A percentile compares a stretch with the other conserved stretches of the same genome.
These are phyloP conservation scores for Melipona beecheii DNA, from an alignment of 2,888 invertebrate species.

Conservation along the genomic window DNA sequence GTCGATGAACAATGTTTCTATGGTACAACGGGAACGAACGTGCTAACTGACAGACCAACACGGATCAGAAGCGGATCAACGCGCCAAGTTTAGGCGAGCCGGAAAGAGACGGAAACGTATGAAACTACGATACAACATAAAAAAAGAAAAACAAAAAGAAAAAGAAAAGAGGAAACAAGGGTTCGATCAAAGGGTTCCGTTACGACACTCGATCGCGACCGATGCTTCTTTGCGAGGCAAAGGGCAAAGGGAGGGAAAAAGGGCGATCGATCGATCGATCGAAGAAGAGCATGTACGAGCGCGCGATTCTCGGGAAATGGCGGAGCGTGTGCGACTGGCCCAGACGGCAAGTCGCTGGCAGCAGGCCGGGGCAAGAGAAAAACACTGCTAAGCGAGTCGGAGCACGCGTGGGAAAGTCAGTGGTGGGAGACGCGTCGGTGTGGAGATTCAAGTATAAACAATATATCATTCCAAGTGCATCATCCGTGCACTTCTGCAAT, in stretches of 20 bases:
- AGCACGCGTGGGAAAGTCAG: constrained; percentile 78
- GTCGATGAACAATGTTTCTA: constrained; percentile 16
- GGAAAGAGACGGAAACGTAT: constrained; percentile 37
- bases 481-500: constrained; percentile 17
- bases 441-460: constrained; percentile 47
- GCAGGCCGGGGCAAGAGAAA: constrained; percentile 56
- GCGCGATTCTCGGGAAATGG: constrained; percentile 64
- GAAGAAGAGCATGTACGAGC: constrained; percentile 37
- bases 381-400: constrained; percentile 70
- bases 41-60: constrained; percentile 41
- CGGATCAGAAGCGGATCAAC: constrained; percentile 48
- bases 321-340: constrained; percentile 58
- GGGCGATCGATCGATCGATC: constrained; percentile 52
- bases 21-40: constrained; percentile 26
- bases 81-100: constrained; percentile 48
- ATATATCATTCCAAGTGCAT: constrained; percentile 28
- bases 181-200: constrained; percentile 15
- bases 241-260: constrained; percentile 15
- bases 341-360: constrained; percentile 78
- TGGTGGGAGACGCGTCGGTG: constrained; percentile 73
- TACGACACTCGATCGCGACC: neutral
- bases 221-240: constrained; percentile 1
- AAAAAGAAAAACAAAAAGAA: neutral
- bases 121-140: neutral
- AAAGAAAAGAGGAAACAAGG: neutral